phyloP scores from a whole-genome alignment of 2,888 invertebrate species.

The Proisotoma minuta region DNA sequence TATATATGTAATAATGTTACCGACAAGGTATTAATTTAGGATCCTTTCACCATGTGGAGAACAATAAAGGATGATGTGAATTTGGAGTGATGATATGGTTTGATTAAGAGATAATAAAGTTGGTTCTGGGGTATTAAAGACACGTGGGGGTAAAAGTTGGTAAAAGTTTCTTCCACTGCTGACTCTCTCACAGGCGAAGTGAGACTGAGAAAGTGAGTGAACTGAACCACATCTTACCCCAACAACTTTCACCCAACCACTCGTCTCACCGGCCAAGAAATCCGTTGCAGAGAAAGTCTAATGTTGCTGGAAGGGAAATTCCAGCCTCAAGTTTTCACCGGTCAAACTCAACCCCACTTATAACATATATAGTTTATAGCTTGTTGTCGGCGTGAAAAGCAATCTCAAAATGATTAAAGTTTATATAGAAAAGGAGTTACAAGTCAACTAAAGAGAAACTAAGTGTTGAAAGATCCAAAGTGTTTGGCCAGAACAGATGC shows the following conservation, averaged over 20 bases:
- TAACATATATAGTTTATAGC: not conserved
- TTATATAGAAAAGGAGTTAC: no score
- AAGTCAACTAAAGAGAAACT: no score
- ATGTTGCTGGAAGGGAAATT: no score
- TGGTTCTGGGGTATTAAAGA: not conserved
- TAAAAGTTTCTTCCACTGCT: not conserved
- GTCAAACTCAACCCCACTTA: not conserved
- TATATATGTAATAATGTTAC: no score
- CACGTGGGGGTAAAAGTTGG: no score
- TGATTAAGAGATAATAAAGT: slow-evolving; percentile 15
- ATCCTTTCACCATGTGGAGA: no score
- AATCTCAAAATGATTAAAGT: slow-evolving; percentile 1
- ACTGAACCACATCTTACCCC: not conserved
- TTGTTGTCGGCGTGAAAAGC: no score
- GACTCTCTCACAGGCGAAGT: slow-evolving; percentile 7
- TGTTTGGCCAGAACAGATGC: not conserved
- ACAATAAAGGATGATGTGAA: slow-evolving; percentile 13
- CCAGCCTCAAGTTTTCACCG: no score
- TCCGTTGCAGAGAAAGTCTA: not conserved
- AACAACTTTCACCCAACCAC: slow-evolving; percentile 5
- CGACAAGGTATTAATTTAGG: no score
- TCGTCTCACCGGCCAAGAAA: not conserved
- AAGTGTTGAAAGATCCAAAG: not conserved
- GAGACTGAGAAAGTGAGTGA: slow-evolving; percentile 7
- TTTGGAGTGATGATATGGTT: slow-evolving; percentile 11